These are phyloP conservation scores for Dione vanillae DNA, from an alignment of 2,888 invertebrate genomes.

Conservation along the genomic window DNA sequence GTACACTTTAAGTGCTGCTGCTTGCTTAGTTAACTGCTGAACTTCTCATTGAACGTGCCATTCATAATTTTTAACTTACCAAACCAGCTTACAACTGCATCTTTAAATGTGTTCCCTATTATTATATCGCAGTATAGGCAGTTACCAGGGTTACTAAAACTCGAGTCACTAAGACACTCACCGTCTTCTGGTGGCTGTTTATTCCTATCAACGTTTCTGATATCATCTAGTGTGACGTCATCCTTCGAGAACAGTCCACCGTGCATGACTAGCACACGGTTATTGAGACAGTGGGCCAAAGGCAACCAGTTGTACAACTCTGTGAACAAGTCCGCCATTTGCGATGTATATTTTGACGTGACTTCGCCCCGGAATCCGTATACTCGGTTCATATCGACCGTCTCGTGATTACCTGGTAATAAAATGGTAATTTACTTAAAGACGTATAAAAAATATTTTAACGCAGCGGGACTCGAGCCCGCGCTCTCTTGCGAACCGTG, in stretches of 20 bases:
- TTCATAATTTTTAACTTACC: no score
- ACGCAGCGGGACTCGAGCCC: no score
- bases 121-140: no score
- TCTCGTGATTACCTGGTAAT: conserved; percentile 97
- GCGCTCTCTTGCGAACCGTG: no score
- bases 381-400: conserved; percentile 99
- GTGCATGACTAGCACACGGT: conserved; percentile 94
- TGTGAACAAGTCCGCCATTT: conserved; percentile 99
- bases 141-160: no score
- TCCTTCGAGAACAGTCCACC: conserved; percentile 98
- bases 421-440: no score
- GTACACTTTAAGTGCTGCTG: no score
- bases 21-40: no score
- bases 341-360: conserved; percentile 95
- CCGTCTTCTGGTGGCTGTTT: conserved; percentile 99
- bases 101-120: no score
- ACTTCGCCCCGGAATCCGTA: conserved; percentile 99
- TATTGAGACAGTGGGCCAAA: conserved; percentile 96
- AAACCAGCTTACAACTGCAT: no score
- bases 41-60: no score
- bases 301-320: conserved; percentile 99
- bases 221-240: conserved; percentile 96
- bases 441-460: no score
- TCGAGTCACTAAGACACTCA: conserved; percentile 28
- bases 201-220: conserved; percentile 94